Evolutionary conservation across 2,113 vertebrate genomes (phyloP).

Genomic region (Oryzias javanicus): DNA sequence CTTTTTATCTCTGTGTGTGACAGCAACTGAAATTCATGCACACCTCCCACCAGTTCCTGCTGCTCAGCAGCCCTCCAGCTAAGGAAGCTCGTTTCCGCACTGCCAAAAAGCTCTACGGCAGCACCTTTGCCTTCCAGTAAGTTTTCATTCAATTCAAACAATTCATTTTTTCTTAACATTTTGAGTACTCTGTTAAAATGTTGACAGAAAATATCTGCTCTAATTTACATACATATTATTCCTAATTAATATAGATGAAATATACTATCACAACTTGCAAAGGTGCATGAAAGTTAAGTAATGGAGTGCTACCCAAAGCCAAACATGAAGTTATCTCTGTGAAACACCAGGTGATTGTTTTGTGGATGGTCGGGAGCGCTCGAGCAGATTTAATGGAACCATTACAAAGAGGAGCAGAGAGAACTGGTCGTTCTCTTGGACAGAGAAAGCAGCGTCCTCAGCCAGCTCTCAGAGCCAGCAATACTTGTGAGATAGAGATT

Average conservation of each 20-base stretch:
- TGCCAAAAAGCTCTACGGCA: conserved; percentile 98
- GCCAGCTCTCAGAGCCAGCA: conserved; percentile 57
- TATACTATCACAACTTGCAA: conserved; percentile 12
- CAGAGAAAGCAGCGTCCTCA: conserved; percentile 30
- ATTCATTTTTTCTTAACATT: no score
- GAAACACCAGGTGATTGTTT: conserved; percentile 48
- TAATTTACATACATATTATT: conserved; percentile 7
- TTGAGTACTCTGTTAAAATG: neutral
- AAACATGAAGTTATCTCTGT: conserved; percentile 24
- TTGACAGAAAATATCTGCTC: neutral
- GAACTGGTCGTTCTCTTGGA: conserved; percentile 50
- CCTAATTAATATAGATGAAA: conserved; percentile 8
- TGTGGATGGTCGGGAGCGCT: conserved; percentile 23
- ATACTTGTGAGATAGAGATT: conserved; percentile 46
- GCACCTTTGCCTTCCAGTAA: conserved; percentile 99
- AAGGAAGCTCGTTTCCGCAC: conserved; percentile 98
- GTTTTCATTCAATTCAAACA: conserved; percentile 40
- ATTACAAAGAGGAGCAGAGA: conserved; percentile 49
- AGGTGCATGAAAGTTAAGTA: conserved; percentile 37
- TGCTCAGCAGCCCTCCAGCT: conserved; percentile 97
- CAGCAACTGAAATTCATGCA: conserved; percentile 99
- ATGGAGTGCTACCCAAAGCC: conserved; percentile 10
- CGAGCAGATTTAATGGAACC: conserved; percentile 46
- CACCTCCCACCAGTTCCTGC: conserved; percentile 98
- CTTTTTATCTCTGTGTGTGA: conserved; percentile 37